Evolutionary conservation across 2,113 vertebrate species (phyloP), one percentile per base, ranked within the genome.

Genomic region (Centrocercus urophasianus): DNA sequence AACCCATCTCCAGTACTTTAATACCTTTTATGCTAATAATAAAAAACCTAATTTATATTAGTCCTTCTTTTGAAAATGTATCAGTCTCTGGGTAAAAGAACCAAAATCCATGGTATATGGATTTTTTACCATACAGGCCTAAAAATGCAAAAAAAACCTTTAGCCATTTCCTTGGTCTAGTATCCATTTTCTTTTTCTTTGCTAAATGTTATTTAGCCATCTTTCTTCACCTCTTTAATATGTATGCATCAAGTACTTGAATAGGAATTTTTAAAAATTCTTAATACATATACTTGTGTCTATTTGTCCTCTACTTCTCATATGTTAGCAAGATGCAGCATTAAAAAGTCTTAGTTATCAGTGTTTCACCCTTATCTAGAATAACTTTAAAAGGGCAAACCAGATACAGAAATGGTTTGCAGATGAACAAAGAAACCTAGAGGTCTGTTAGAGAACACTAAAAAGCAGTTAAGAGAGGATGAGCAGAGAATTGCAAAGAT

Each of bases 61-160:
- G 71, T 88, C 52, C 86, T 90, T 88, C 57, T 86, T 88, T 88
- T 65, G 78, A 79, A 90, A 91, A 40, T 61, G 83, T 67, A 81
- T 52, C 60, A 74, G 38, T 75, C 65, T 70, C 36, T 61, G 16
- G 8, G 13, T 60, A 1, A 30, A 30, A 61, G 12, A 77, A 69
- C 13, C 30, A 81, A 48, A 5, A 19, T 78, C 80, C 57, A 45
- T 9, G 8, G 40, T 45, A 67, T 8, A 57, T 28, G 30, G 14
- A 67, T 84, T 86, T 95, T 88, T 65, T 21, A 90, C 61, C 17
- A n/a, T 22, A 67, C 47, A 64, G 34, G 47, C 21, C 61, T 74
- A 52, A 67, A 95, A 96, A 91, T 64, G 25, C 25, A 70, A 60
- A 80, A 43, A 38, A 61, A 38, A 77, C 9, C 34, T 86, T 56